phyloP scores from a whole-genome alignment of 2,797 vertebrate genomes.

The Anabas testudineus region DNA sequence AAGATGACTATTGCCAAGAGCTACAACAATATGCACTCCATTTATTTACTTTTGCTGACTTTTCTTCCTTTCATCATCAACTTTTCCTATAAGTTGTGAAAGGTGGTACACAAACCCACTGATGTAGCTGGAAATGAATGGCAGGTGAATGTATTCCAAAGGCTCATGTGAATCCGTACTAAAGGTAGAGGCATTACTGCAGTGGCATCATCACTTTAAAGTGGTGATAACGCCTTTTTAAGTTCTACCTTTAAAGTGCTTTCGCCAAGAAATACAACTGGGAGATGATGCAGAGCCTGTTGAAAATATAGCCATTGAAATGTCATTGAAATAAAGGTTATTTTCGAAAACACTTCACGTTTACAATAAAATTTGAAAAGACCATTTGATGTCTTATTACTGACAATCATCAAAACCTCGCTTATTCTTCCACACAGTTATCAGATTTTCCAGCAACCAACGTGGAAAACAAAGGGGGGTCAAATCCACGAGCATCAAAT shows the following conservation, averaged over 20 bases:
- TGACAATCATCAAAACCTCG: neutral
- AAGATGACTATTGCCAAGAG: neutral
- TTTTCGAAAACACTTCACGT: neutral
- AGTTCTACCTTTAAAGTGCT: neutral
- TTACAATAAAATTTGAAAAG: neutral
- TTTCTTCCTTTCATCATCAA: neutral
- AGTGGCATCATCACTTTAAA: neutral
- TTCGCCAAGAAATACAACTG: neutral
- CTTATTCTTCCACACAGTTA: too few species aligned
- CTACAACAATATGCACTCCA: neutral
- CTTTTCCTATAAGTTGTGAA: neutral
- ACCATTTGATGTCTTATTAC: neutral
- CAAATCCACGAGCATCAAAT: neutral
- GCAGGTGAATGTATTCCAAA: neutral
- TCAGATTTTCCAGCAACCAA: neutral
- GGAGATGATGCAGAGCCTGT: too few species aligned
- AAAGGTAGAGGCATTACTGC: neutral
- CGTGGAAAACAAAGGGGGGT: neutral
- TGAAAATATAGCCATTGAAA: neutral
- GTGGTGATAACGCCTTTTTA: neutral
- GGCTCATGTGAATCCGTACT: neutral
- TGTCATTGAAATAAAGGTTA: neutral
- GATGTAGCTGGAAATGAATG: too few species aligned
- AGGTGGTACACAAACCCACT: too few species aligned
- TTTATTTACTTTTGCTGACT: neutral